Evolutionary conservation across 2,113 vertebrate species (phyloP), one percentile per base, ranked within the genome.

Genomic region (Rhabdomys dilectus): DNA sequence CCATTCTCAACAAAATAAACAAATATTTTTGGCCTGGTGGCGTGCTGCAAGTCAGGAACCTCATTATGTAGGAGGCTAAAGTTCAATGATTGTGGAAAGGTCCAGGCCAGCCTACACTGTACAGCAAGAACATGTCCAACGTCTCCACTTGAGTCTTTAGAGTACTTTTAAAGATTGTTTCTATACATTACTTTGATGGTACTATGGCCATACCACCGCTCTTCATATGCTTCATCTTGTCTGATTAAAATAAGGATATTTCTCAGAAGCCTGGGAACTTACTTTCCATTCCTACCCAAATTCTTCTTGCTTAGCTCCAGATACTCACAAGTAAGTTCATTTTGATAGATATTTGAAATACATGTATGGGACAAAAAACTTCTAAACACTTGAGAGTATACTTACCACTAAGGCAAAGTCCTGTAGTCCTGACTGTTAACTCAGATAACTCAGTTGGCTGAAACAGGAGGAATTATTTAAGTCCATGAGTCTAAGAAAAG

Each of bases 251-350:
- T 58, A 64, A 92, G 22, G 84, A 4, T 58, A 68, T 91, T 92
- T 95, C 29, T 7, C 42, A 51, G 42, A 93, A 92, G 42, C 11
- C 77, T 92, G 56, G 58, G 42, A 88, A 89, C 68, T 97, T 66
- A 80, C 62, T 16, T 92, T 96, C n/a, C 96, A 53, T 58, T 92
- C 7, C 58, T 88, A 91, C 48, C 5, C 72, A 78, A 92, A 2
- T 70, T 75, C 53, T 73, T 92, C 45, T 45, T 93, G 29, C 34
- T 94, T 82, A 88, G 66, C 22, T 21, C 91, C 10, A 81, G 60
- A 60, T 11, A 64, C 21, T 72, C 39, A 68, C 60, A 88, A 72
- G 51, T 64, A 89, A 75, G 4, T 93, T 31, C 24, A 39, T 75
- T 91, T 39, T 80, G 11, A 1, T 76, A 51, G 34, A 19, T 70